These are phyloP conservation scores for Caranx ignobilis DNA, from an alignment of 2,113 vertebrate genomes.

Conservation along the genomic window DNA sequence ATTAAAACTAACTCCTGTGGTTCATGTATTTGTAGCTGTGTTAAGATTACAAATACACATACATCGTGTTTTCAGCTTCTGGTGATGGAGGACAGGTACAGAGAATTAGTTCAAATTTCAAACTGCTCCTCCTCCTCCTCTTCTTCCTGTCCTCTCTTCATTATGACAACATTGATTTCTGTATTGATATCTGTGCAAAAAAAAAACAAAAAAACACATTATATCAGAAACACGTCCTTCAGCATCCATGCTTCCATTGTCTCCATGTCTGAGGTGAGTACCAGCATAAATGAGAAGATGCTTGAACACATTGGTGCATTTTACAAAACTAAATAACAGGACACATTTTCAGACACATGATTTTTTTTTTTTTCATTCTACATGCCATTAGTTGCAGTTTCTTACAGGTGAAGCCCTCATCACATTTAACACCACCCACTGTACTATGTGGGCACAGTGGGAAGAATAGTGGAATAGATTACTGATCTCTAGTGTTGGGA, in stretches of 20 bases:
- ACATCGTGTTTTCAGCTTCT: not conserved
- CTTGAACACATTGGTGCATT: not conserved
- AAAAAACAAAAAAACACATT: not conserved
- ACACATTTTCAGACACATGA: not conserved
- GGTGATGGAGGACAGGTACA: not conserved
- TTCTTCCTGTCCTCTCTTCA: not conserved
- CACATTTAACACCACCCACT: too few species aligned
- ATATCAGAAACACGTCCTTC: not conserved
- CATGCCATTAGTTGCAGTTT: not conserved
- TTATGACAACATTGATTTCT: not conserved
- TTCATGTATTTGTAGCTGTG: not conserved
- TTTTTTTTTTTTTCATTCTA: not conserved
- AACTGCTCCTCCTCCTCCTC: not conserved
- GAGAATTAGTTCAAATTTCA: not conserved
- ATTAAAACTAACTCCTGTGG: not conserved
- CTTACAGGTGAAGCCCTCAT: not conserved
- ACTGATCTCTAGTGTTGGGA: not conserved
- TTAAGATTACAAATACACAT: not conserved
- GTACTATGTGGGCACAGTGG: not conserved
- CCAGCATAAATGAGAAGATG: not conserved
- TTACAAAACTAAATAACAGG: not conserved
- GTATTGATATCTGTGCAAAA: not conserved
- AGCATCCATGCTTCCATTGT: not conserved
- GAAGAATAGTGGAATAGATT: not conserved
- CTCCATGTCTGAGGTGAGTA: not conserved